Conservation (phyloP, 2,888 invertebrate genomes). For the Cremastobaeus sp. region DNA sequence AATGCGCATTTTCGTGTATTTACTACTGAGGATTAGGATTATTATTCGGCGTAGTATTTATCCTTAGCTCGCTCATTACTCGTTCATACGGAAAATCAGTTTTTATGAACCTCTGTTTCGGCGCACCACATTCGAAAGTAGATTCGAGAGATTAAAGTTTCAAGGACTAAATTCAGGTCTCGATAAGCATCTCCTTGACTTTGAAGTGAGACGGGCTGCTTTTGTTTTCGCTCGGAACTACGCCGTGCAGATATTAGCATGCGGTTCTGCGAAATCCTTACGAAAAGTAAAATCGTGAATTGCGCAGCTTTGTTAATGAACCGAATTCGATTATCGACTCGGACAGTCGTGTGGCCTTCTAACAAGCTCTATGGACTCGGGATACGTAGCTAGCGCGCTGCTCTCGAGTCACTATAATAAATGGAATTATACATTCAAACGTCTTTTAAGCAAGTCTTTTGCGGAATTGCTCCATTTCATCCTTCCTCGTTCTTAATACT, state of each 20-base stretch:
- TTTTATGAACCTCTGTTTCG: slow-evolving; percentile 31
- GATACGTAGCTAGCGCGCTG: background rate
- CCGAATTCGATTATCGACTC: slow-evolving; percentile 39
- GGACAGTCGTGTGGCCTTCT: slow-evolving; percentile 20
- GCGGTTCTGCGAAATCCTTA: slow-evolving; percentile 31
- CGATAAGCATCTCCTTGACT: slow-evolving; percentile 58
- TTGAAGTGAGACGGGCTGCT: slow-evolving; percentile 35
- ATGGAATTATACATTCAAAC: slow-evolving; percentile 35
- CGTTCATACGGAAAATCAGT: slow-evolving; percentile 33
- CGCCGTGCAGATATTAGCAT: slow-evolving; percentile 13
- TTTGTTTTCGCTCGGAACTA: slow-evolving; percentile 33
- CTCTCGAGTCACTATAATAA: background rate
- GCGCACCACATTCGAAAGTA: slow-evolving; percentile 43
- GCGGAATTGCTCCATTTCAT: slow-evolving; percentile 31
- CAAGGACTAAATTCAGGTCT: slow-evolving; percentile 46
- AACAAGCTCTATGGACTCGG: slow-evolving; percentile 3
- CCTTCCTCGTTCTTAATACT: slow-evolving; percentile 23
- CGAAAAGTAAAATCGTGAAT: slow-evolving; percentile 27
- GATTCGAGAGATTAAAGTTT: slow-evolving; percentile 55
- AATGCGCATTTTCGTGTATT: slow-evolving; percentile 22
- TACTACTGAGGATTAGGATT: slow-evolving; percentile 32
- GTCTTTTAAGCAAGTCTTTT: slow-evolving; percentile 17
- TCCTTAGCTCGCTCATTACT: slow-evolving; percentile 38
- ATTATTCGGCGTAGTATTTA: slow-evolving; percentile 42
- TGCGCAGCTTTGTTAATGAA: slow-evolving; percentile 27